Conservation (phyloP, 2,888 invertebrate species). For the Alloscopus bannaensis region DNA sequence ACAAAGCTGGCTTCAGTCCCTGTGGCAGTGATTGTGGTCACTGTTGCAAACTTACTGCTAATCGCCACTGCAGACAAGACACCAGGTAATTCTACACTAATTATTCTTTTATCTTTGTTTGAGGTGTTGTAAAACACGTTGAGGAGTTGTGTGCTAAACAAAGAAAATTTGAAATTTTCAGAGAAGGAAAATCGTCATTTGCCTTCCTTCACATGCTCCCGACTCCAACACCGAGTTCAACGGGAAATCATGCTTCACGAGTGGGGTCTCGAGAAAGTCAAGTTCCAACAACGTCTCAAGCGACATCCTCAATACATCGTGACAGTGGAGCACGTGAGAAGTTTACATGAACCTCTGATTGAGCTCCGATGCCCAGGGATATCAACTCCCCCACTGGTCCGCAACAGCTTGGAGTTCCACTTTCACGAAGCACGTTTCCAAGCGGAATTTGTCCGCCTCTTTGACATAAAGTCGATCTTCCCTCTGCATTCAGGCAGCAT, state of each 20-base stretch:
- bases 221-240: conserved; percentile 70
- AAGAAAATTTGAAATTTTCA: conserved; percentile 3
- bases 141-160: background rate
- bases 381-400: conserved; percentile 30
- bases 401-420: conserved; percentile 64
- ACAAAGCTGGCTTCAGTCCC: background rate
- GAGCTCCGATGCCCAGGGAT: conserved; percentile 67
- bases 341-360: conserved; percentile 69
- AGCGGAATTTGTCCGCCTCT: conserved; percentile 71
- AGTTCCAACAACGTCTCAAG: conserved; percentile 71
- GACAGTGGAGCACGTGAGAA: conserved; percentile 66
- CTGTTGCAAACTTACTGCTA: conserved; percentile 1
- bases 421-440: conserved; percentile 70
- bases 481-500: conserved; percentile 70
- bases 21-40: background rate
- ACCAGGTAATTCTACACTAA: conserved; percentile 15
- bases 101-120: conserved; percentile 3
- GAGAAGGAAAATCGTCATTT: conserved; percentile 67
- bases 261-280: conserved; percentile 69
- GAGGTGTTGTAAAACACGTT: background rate
- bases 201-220: conserved; percentile 65
- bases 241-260: conserved; percentile 67
- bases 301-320: conserved; percentile 70
- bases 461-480: conserved; percentile 72
- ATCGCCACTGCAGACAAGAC: background rate